These are phyloP conservation scores for Digitonthophagus gazella DNA, from an alignment of 2,888 invertebrate species.

Conservation along the genomic window DNA sequence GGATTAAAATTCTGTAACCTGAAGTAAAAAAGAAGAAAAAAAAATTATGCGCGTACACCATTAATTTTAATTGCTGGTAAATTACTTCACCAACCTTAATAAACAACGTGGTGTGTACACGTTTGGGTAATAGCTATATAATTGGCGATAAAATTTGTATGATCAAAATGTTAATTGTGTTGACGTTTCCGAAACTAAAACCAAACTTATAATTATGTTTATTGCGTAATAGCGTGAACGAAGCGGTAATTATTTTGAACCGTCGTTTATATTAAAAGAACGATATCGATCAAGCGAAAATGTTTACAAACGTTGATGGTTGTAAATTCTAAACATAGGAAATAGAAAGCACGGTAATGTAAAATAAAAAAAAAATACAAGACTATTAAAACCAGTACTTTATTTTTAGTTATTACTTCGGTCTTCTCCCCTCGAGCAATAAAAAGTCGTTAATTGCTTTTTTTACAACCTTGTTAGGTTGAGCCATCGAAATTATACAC, in stretches of 20 bases:
- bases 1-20: too few relatives aligned
- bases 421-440: background rate
- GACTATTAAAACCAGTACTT: background rate
- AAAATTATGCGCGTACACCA: background rate
- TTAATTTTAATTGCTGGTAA: background rate
- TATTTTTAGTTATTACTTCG: background rate
- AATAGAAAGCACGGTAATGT: background rate
- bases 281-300: background rate
- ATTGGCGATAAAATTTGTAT: background rate
- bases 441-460: background rate
- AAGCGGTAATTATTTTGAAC: background rate
- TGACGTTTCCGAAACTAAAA: background rate
- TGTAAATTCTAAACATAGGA: background rate
- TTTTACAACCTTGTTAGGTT: background rate
- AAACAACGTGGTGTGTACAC: background rate
- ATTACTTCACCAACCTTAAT: background rate
- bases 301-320: background rate
- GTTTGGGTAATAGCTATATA: background rate
- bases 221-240: background rate
- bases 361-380: background rate
- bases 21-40: too few relatives aligned
- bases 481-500: background rate
- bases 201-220: background rate
- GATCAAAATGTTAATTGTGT: background rate
- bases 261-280: background rate